Evolutionary conservation across 2,888 invertebrate species (phyloP), one percentile per base, ranked within the genome.

Genomic region (Oscheius sp.): DNA sequence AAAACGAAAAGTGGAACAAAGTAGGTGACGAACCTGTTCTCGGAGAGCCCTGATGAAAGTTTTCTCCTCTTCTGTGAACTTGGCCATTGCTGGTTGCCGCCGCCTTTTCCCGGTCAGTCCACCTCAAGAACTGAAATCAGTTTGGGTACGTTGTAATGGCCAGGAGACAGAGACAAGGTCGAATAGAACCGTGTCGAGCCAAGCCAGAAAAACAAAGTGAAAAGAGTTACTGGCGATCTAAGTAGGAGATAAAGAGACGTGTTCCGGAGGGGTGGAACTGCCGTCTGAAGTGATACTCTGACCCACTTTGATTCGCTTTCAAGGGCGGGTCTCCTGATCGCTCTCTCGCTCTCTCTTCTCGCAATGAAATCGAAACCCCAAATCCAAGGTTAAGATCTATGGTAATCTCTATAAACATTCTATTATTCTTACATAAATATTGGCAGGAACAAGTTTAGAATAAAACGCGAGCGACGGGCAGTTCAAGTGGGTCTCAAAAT

Each of bases 251-350:
- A 61, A 61, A 59, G 61, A 12, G 45, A 43, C 43, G 41, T 21
- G 41, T 9, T 61, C 27, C 21, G 25, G 46, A 63, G 23, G 23
- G 43, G 23, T 41, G 43, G 63, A 25, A 45, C 16, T 23, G 43
- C 12, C 63, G 63, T 43, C 66, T 43, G 23, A 49, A 49, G 13
- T 52, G 66, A 61, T 49, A 52, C 66, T 63, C 66, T 64, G 66
- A 66, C 66, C 66, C 52, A 66, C 49, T 66, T 66, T 18, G 18
- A 29, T n/a, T 45, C 63, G 23, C 63, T 52, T 35, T 52, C 66
- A 66, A 66, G 66, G 66, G 66, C 66, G 66, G 16, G 49, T 27
- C 27, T 9, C 35, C 35, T 35, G 35, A 35, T 35, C 35, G 35
- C 35, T 35, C 35, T 35, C 35, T 35, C 35, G 5, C 35, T 35